Evolutionary conservation across 2,797 vertebrate genomes (phyloP).

Genomic region (Bufotes viridis): DNA sequence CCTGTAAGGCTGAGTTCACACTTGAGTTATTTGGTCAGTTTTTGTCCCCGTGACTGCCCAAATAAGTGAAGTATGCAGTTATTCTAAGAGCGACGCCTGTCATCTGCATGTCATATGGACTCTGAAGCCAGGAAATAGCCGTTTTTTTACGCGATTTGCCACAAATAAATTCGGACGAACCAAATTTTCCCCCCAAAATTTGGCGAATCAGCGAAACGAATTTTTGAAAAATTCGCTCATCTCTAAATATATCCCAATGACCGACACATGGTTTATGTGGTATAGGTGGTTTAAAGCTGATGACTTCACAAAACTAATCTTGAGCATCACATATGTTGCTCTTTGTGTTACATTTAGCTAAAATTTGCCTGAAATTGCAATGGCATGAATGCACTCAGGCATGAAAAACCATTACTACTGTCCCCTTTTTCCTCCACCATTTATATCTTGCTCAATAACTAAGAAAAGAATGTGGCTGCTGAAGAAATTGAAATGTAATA

Average conservation of each 20-base stretch:
- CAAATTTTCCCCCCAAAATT: no score
- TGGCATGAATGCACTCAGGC: conserved; percentile 25
- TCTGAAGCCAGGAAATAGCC: no score
- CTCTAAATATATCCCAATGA: conserved; percentile 16
- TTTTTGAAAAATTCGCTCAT: no score
- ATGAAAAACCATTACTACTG: conserved; percentile 36
- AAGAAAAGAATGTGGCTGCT: conserved; percentile 22
- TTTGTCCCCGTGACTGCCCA: no score
- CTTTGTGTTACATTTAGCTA: not conserved
- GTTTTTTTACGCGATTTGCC: no score
- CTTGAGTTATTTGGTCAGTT: no score
- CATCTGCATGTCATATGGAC: no score
- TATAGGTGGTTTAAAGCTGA: conserved; percentile 14
- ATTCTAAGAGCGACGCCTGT: no score
- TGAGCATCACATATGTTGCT: not conserved
- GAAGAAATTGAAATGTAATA: conserved; percentile 37
- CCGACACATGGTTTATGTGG: not conserved
- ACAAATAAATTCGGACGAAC: no score
- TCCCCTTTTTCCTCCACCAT: conserved; percentile 21
- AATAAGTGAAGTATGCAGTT: no score
- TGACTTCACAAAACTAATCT: conserved; percentile 17
- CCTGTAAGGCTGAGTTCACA: no score
- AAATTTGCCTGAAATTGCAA: conserved; percentile 10
- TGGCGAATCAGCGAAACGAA: no score
- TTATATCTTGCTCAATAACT: conserved; percentile 40